Evolutionary conservation across 2,113 vertebrate genomes (phyloP).

Genomic region (Melanocharis versteri): DNA sequence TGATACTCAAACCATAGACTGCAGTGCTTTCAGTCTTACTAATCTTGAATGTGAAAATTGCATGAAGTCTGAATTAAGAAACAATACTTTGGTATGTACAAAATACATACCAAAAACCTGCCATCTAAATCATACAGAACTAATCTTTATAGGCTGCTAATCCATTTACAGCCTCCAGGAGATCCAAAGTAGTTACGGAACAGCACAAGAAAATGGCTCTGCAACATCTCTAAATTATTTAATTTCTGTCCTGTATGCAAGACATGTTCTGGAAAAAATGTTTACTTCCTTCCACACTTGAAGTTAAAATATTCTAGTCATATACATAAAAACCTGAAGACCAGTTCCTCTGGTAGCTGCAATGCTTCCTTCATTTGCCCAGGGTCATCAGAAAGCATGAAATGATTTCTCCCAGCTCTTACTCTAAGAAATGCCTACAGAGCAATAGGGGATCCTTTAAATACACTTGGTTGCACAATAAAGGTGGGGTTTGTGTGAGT

Average conservation of each 20-base stretch:
- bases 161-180: not conserved
- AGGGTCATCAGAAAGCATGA: not conserved
- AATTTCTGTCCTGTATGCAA: not conserved
- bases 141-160: not conserved
- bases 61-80: not conserved
- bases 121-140: not conserved
- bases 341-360: not conserved
- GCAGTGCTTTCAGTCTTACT: not conserved
- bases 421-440: not conserved
- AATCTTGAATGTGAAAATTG: not conserved
- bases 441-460: not conserved
- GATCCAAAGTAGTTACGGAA: not conserved
- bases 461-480: not conserved
- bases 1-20: not conserved
- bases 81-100: not conserved
- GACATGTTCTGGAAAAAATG: not conserved
- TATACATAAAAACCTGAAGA: not conserved
- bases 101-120: not conserved
- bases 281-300: not conserved
- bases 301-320: not conserved
- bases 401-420: not conserved
- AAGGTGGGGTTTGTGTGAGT: not conserved
- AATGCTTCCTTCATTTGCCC: not conserved
- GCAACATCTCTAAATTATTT: not conserved
- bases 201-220: not conserved